phyloP scores from a whole-genome alignment of 2,113 vertebrate species.

The Lepus timidus region DNA sequence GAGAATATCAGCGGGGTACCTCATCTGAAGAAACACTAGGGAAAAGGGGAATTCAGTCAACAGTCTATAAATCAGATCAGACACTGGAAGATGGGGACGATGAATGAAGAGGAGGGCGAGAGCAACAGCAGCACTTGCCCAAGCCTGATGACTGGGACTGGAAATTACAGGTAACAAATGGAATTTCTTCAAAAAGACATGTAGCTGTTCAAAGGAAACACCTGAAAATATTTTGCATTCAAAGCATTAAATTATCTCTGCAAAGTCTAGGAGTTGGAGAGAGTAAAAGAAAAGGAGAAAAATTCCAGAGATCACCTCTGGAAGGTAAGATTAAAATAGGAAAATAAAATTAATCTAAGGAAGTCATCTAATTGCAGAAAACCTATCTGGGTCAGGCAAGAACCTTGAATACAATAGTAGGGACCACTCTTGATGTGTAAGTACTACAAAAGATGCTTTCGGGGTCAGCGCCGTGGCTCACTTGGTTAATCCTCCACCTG shows the following conservation, averaged over 20 bases:
- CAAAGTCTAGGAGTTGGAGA: not conserved
- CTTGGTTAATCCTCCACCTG: too few relatives aligned
- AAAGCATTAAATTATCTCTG: not conserved
- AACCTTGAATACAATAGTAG: not conserved
- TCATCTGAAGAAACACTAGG: not conserved
- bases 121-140: not conserved
- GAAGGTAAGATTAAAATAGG: not conserved
- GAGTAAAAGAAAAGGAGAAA: not conserved
- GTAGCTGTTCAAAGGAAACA: not conserved
- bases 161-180: not conserved
- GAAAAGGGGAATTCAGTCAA: not conserved
- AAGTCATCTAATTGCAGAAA: not conserved
- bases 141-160: not conserved
- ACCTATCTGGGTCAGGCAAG: not conserved
- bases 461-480: too few relatives aligned
- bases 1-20: not conserved
- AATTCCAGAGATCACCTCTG: not conserved
- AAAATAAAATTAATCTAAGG: not conserved
- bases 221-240: not conserved
- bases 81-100: not conserved
- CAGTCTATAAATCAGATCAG: not conserved
- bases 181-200: not conserved
- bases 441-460: too few relatives aligned
- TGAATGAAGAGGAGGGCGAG: not conserved
- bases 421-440: too few relatives aligned